phyloP scores from a whole-genome alignment of 2,888 invertebrate genomes.

The Smittia aterrima region DNA sequence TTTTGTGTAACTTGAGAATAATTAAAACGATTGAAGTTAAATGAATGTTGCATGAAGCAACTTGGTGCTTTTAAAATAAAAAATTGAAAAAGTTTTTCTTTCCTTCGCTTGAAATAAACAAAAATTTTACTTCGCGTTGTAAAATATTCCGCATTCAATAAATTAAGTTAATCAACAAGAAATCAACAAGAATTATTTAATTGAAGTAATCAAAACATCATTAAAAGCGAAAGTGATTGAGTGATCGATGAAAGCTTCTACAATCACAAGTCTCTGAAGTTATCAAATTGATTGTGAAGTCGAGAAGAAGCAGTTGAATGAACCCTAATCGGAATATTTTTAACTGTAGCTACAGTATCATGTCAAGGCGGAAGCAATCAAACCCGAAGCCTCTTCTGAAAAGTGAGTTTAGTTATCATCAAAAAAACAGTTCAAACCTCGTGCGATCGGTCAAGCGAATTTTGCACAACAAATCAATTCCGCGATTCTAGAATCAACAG shows the following conservation, averaged over 20 bases:
- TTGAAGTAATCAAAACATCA: not conserved
- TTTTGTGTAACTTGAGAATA: not conserved
- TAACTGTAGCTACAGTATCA: conserved; percentile 49
- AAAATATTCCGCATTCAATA: too few species aligned
- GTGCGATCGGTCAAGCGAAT: not conserved
- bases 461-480: too few species aligned
- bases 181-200: too few species aligned
- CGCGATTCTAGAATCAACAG: not conserved
- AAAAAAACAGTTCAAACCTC: not conserved
- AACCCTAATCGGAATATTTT: conserved; percentile 39
- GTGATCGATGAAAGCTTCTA: not conserved
- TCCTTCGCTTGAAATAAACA: too few species aligned
- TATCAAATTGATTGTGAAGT: not conserved
- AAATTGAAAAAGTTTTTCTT: not conserved
- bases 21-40: not conserved
- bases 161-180: too few species aligned
- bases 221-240: not conserved
- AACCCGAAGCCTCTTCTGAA: conserved; percentile 89
- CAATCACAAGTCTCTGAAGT: not conserved
- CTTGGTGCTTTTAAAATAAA: not conserved
- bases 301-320: conserved; percentile 28
- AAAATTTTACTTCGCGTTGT: too few species aligned
- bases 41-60: not conserved
- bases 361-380: conserved; percentile 95
- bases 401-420: conserved; percentile 66